A percentile compares a stretch with the other conserved stretches of the same genome.
phyloP scores from a whole-genome alignment of 2,888 invertebrate species.

The Deroplatys truncata region DNA sequence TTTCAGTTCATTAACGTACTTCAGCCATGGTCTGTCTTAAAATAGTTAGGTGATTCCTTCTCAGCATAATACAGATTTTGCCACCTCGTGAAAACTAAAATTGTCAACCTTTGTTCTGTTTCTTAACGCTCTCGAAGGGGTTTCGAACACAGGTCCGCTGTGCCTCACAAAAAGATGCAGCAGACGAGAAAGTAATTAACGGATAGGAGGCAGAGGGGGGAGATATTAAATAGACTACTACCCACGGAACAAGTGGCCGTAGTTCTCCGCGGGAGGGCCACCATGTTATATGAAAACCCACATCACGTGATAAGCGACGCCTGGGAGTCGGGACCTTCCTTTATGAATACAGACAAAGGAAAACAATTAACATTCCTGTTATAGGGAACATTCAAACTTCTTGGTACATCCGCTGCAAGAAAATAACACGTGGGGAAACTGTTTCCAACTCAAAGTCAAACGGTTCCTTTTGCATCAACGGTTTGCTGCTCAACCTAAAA shows the following conservation, averaged over 20 bases:
- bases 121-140: too few relatives aligned
- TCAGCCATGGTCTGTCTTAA: too few relatives aligned
- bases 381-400: background rate
- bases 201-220: background rate
- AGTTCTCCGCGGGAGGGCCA: background rate
- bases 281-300: background rate
- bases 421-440: background rate
- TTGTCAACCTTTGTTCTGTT: too few relatives aligned
- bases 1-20: too few relatives aligned
- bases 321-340: background rate
- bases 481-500: too few relatives aligned
- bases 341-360: background rate
- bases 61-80: too few relatives aligned
- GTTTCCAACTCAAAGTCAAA: background rate
- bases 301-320: background rate
- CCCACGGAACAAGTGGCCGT: background rate
- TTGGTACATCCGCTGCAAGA: background rate
- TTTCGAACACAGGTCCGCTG: too few relatives aligned
- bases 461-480: too few relatives aligned
- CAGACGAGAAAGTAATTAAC: background rate
- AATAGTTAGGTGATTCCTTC: too few relatives aligned
- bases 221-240: background rate
- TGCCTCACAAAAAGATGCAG: background rate
- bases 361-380: background rate
- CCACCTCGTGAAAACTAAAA: too few relatives aligned